Evolutionary conservation across 23 tunicate species (phyloP), one percentile per base, ranked within the genome.

Genomic region (Ascidia mentula): DNA sequence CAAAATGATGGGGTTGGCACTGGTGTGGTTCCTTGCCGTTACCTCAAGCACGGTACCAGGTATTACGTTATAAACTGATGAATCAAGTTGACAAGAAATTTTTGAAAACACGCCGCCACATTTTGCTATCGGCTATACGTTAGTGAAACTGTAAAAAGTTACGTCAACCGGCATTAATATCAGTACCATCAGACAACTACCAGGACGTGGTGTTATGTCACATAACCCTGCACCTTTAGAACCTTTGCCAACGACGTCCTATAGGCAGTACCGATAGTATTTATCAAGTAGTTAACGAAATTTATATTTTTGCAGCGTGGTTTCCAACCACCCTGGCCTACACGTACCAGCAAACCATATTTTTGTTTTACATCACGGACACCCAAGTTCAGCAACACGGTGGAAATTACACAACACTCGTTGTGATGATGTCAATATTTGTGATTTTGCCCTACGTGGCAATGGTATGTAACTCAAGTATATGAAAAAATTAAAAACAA

Each of bases 11-110:
- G 65, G 75, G 2, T 69, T 83, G 34, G 75, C 40, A 2, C 38
- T 83, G 31, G 81, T 83, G 15, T 83, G 87, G 87, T 31, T 30
- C 0, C 33, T 76, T 13, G 81, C 87, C 31, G 39, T 83, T 33
- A 31, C 59, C 4, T 36, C 87, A 18, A 32, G 80, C 3, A 75
- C 87, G 0, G 39, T 83, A 5, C 87, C 87, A 37, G 65, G 81
- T 83, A 83, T 9, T n/a, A n/a, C n/a, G n/a, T n/a, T n/a, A n/a
- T n/a, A n/a, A n/a, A n/a, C n/a, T n/a, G n/a, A n/a, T n/a, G n/a
- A n/a, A n/a, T n/a, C n/a, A n/a, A 40, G 70, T 32, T 39, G 9
- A 33, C 32, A 15, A 15, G 8, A 74, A 8, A 32, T 74, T 45
- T 45, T 15, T n/a, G n/a, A n/a, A n/a, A n/a, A n/a, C n/a, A n/a